Evolutionary conservation across 2,797 vertebrate genomes (phyloP), one percentile per base, ranked within the genome.

Genomic region (Sorex maritimensis): DNA sequence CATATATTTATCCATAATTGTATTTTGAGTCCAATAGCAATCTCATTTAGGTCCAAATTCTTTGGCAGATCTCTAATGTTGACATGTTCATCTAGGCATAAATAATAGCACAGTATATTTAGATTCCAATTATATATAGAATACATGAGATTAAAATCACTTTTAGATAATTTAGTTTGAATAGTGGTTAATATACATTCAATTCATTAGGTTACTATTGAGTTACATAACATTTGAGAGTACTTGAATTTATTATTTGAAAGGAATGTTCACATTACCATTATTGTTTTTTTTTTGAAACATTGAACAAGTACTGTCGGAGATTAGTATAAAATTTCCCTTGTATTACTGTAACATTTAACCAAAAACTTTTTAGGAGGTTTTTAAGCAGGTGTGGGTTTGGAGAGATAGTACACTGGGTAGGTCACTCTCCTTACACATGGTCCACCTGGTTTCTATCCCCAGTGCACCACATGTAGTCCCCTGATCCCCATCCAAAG

Each of bases 91-190:
- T 74, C 30, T 90, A 68, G 73, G 55, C 30, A 90, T 4, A 79
- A 26, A 52, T 46, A 85, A 73, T 49, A 78, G 24, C 63, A 2
- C 71, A 7, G 1, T 26, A 26, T 44, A 79, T 34, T n/a, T 77
- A 83, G 24, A 92, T 80, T 86, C 30, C 26, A 68, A 78, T 23
- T 81, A 17, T 28, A 93, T 46, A 81, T 63, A 89, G 11, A 80
- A 10, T 65, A 28, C 44, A 90, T 81, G 6, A 78, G 34, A 74
- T 90, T 90, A 90, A 92, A 73, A 69, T 38, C 2, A 85, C 19
- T 90, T 91, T 85, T 63, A 21, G 90, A 80, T 44, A 72, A 90
- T 52, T 81, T 30, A 79, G 28, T 80, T 41, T 8, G 13, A 46
- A 23, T 28, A 83, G 23, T 15, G 11, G 1, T 69, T 86, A 1